These are phyloP conservation scores for Ditylenchus weischeri DNA, from an alignment of 2,888 invertebrate species.

Conservation along the genomic window DNA sequence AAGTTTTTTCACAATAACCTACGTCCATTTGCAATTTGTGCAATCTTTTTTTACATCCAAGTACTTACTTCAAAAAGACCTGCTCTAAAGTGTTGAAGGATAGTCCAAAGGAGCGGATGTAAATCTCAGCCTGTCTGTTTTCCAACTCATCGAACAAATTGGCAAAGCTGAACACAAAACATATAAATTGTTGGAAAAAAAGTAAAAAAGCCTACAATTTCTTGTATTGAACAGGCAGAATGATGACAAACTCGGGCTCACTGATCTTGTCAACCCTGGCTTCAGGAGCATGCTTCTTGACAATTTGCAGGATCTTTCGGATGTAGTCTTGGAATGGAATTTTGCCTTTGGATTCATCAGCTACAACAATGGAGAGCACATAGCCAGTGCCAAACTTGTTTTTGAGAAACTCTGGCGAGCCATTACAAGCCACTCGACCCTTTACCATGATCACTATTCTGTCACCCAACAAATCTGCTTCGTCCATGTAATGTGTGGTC, in stretches of 20 bases:
- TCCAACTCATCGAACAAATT: conserved; percentile 46
- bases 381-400: conserved; percentile 47
- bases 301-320: conserved; percentile 3
- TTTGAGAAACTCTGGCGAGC: conserved; percentile 45
- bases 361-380: conserved; percentile 41
- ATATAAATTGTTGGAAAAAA: not conserved
- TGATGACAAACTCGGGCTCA: conserved; percentile 29
- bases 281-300: conserved; percentile 28
- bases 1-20: too few relatives aligned
- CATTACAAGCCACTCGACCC: conserved; percentile 45
- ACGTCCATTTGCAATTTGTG: too few relatives aligned
- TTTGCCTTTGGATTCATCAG: not conserved
- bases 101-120: conserved; percentile 42
- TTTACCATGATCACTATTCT: conserved; percentile 52
- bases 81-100: conserved; percentile 52
- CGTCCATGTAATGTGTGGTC: conserved; percentile 57
- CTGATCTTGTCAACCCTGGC: conserved; percentile 29
- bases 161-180: conserved; percentile 38
- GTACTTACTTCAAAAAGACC: conserved; percentile 43
- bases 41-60: not conserved
- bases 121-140: conserved; percentile 29
- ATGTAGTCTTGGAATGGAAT: not conserved
- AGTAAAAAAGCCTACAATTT: conserved; percentile 26
- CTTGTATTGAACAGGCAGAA: conserved; percentile 32
- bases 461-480: conserved; percentile 53